phyloP scores from a whole-genome alignment of 1,140 invertebrate genomes.

The Caenorhabditis remanei region DNA sequence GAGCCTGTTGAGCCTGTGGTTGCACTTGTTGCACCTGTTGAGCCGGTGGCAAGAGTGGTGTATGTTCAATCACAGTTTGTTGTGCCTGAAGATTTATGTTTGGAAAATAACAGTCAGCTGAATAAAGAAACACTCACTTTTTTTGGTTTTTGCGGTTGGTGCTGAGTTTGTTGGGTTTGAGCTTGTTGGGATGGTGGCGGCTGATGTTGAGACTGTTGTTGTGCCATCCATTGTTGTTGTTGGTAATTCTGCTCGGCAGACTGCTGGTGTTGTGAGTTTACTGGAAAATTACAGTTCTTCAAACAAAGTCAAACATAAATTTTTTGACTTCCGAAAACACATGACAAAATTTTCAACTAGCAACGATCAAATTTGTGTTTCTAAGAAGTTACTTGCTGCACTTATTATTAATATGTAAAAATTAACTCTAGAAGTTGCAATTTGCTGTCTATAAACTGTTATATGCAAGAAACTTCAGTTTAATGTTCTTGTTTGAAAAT shows the following conservation, averaged over 20 bases:
- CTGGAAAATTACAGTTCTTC: not conserved
- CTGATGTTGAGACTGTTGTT: not conserved
- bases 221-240: not conserved
- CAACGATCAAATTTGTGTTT: too few species aligned
- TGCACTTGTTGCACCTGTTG: not conserved
- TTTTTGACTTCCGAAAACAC: too few species aligned
- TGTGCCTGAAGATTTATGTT: not conserved
- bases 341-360: too few species aligned
- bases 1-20: not conserved
- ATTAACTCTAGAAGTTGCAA: too few species aligned
- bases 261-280: not conserved
- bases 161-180: not conserved
- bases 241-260: slow-evolving; percentile 13
- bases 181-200: not conserved
- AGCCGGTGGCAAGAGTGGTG: not conserved
- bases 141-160: slow-evolving; percentile 29
- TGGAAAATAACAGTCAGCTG: too few species aligned
- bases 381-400: too few species aligned
- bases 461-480: too few species aligned
- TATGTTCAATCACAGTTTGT: not conserved
- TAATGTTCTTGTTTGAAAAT: too few species aligned
- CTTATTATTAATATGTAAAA: too few species aligned
- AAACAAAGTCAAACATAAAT: too few species aligned
- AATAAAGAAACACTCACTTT: not conserved
- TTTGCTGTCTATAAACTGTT: too few species aligned